These are phyloP conservation scores for Silurus asotus DNA, from an alignment of 2,113 vertebrate species.

Conservation along the genomic window DNA sequence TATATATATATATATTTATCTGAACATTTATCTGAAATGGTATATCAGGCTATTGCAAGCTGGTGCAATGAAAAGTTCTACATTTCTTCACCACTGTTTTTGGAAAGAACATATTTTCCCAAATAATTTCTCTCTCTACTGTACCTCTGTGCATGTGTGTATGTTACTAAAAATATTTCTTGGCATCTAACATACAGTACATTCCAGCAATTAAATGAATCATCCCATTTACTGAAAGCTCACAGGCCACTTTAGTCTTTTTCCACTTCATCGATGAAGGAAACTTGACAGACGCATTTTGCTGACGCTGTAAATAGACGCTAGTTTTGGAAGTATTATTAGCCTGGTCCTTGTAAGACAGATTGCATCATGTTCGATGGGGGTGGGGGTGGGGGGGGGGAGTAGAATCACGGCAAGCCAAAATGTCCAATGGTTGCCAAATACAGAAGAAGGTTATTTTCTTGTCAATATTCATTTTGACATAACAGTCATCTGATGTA, in stretches of 20 bases:
- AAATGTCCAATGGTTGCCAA: neutral
- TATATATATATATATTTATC: neutral
- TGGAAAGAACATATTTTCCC: neutral
- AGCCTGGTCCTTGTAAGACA: neutral
- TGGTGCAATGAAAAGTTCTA: neutral
- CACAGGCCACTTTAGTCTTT: neutral
- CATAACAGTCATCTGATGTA: neutral
- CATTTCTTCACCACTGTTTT: neutral
- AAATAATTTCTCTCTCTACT: neutral
- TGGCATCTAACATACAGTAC: neutral
- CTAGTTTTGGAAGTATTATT: neutral
- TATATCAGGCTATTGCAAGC: neutral
- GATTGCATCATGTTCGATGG: neutral
- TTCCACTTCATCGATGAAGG: neutral
- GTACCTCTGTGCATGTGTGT: neutral
- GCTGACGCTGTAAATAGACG: neutral
- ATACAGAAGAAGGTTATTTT: neutral
- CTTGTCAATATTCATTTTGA: neutral
- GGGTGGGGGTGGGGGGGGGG: too few relatives aligned
- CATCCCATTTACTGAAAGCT: neutral
- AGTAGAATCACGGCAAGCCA: neutral
- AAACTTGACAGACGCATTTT: neutral
- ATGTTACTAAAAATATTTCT: neutral
- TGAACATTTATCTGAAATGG: neutral
- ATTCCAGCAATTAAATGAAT: neutral